Conservation (phyloP, 2,797 vertebrate species). For the Cryptoblepharus egeriae region DNA sequence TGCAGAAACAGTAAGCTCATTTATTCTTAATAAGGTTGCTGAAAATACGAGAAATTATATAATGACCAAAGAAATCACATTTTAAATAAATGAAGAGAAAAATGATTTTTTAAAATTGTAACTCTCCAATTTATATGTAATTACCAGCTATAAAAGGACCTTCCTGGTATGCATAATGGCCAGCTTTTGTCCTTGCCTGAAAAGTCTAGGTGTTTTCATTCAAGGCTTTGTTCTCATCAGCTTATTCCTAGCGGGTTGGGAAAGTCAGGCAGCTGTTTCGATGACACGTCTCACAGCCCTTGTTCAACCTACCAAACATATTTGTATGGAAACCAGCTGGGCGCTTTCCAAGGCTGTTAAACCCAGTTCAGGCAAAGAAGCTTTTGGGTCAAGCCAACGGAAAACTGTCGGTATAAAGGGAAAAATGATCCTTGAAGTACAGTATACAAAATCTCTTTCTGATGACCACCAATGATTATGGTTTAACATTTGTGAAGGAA, state of each 20-base stretch:
- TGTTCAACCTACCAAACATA: conserved; percentile 68
- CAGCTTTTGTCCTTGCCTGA: conserved; percentile 82
- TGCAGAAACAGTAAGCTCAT: conserved; percentile 73
- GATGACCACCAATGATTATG: conserved; percentile 58
- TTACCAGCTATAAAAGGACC: conserved; percentile 82
- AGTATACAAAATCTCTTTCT: conserved; percentile 53
- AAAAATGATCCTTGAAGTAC: too few species aligned
- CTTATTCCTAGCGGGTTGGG: conserved; percentile 81
- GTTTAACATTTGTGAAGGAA: too few species aligned
- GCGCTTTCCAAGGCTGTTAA: conserved; percentile 74
- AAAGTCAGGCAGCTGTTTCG: conserved; percentile 79
- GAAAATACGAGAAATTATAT: conserved; percentile 84
- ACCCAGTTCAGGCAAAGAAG: conserved; percentile 67
- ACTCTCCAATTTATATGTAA: conserved; percentile 83
- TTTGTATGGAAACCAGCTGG: conserved; percentile 79
- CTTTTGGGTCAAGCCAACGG: conserved; percentile 69
- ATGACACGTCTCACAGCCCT: conserved; percentile 73
- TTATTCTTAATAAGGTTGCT: conserved; percentile 77
- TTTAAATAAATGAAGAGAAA: conserved; percentile 83
- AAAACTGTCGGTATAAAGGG: conserved; percentile 54
- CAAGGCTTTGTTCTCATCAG: conserved; percentile 82
- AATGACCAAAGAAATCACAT: conserved; percentile 80
- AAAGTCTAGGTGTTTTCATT: conserved; percentile 83
- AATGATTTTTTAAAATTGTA: conserved; percentile 78
- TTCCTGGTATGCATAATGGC: conserved; percentile 85